A percentile compares a stretch with the other conserved stretches of the same genome.
phyloP scores from a whole-genome alignment of 2,797 vertebrate genomes.

The Parauchenoglanis punctatus region DNA sequence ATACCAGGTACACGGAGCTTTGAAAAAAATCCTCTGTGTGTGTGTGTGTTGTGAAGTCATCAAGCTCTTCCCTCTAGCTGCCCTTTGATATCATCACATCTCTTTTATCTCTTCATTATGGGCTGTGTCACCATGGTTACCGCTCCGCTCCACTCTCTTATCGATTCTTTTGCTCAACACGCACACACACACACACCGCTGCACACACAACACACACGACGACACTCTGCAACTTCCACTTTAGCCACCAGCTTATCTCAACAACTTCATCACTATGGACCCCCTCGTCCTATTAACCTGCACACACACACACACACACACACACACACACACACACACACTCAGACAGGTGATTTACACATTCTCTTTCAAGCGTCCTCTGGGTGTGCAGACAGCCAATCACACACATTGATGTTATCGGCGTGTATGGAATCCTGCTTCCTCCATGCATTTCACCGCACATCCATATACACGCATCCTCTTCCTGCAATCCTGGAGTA shows the following conservation, averaged over 20 bases:
- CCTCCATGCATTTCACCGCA: not conserved
- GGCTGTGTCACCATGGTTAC: slow-evolving; percentile 49
- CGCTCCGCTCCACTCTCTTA: slow-evolving; percentile 59
- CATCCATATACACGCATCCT: not conserved
- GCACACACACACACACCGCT: slow-evolving; percentile 22
- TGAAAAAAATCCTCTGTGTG: not conserved
- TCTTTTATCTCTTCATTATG: slow-evolving; percentile 55
- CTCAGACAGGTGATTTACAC: slow-evolving; percentile 25
- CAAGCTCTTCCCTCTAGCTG: slow-evolving; percentile 22
- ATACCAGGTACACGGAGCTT: not conserved
- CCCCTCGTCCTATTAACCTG: slow-evolving; percentile 35
- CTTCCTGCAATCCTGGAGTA: not conserved
- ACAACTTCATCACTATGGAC: slow-evolving; percentile 55
- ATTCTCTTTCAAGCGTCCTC: slow-evolving; percentile 50
- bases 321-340: slow-evolving; percentile 32
- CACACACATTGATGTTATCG: slow-evolving; percentile 31
- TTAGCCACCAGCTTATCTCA: slow-evolving; percentile 58
- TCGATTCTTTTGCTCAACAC: slow-evolving; percentile 62
- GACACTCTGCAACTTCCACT: slow-evolving; percentile 19
- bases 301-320: slow-evolving; percentile 29
- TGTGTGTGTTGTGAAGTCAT: slow-evolving; percentile 34
- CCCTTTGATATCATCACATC: slow-evolving; percentile 49
- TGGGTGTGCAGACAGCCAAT: slow-evolving; percentile 24
- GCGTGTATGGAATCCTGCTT: slow-evolving; percentile 7
- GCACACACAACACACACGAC: slow-evolving; percentile 1